Evolutionary conservation across 2,113 vertebrate genomes (phyloP), one percentile per base, ranked within the genome.

Genomic region (Archocentrus centrarchus): DNA sequence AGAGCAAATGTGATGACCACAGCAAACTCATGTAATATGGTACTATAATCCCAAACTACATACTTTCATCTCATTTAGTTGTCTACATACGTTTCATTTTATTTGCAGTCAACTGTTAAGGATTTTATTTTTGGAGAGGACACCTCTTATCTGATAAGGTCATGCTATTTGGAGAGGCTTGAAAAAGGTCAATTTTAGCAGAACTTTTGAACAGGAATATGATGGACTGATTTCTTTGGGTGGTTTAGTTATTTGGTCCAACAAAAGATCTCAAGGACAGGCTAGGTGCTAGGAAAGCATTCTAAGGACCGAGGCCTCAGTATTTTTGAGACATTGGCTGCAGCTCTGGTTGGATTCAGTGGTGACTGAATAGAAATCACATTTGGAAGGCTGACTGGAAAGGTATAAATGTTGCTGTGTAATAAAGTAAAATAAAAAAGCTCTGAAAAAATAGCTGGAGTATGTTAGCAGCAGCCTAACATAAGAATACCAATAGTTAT

Each of bases 321-420:
- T 47, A 15, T 53, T 0, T 0, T 53, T 53, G 11, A 18, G 53
- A 3, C 17, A 44, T 27, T 53, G 66, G 20, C 44, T 70, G 1
- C 66, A 70, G 17, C 17, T 30, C 24, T 6, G 15, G 10, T 11
- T 73, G 6, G 20, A 53, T 53, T 73, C 20, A 14, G 44, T 11
- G 5, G 59, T 22, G 57, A 11, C 14, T 80, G 41, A 81, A 61
- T 64, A 77, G 8, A 85, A 80, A 83, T 78, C 61, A 47, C 58
- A 85, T 83, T 85, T 80, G 44, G 35, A 87, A 77, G 0, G 18
- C 62, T 24, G 61, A 30, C 32, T 61, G 15, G 75, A 68, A 77
- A 66, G 24, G 80, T 85, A 79, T 58, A 57, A 79, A 37, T 81
- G 80, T 39, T 78, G 50, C 32, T 75, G 61, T 50, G 55, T 32